phyloP scores from a whole-genome alignment of 1,140 invertebrate species.

The Pissodes strobi region DNA sequence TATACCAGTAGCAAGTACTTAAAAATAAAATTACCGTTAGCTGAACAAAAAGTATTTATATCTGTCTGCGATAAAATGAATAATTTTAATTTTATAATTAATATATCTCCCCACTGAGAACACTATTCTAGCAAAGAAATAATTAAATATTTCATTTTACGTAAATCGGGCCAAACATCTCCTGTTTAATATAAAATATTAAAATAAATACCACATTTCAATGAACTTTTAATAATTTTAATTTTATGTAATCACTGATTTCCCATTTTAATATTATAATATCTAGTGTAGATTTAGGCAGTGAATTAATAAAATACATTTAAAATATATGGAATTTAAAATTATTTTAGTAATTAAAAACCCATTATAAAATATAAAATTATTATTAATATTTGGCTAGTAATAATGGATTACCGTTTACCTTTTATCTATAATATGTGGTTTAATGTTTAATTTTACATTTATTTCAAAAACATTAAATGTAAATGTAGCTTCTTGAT shows the following conservation, averaged over 20 bases:
- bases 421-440: constrained; percentile 26
- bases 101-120: background rate
- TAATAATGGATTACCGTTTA: constrained; percentile 35
- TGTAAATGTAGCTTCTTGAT: too few relatives aligned
- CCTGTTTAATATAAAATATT: constrained; percentile 23
- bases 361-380: constrained; percentile 33
- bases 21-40: too few relatives aligned
- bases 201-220: constrained; percentile 33
- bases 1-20: too few relatives aligned
- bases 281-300: constrained; percentile 20
- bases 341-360: constrained; percentile 36
- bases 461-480: constrained; percentile 18
- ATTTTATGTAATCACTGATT: constrained; percentile 31
- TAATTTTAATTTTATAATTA: background rate
- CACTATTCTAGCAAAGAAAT: background rate
- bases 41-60: background rate
- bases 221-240: constrained; percentile 33
- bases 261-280: constrained; percentile 34
- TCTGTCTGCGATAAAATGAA: background rate
- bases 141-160: background rate
- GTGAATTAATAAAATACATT: constrained; percentile 35
- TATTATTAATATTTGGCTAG: constrained; percentile 34
- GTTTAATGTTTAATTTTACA: constrained; percentile 30
- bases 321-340: constrained; percentile 35
- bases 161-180: constrained; percentile 8